Evolutionary conservation across 2,113 vertebrate genomes (phyloP).

Genomic region (Gallinago media): DNA sequence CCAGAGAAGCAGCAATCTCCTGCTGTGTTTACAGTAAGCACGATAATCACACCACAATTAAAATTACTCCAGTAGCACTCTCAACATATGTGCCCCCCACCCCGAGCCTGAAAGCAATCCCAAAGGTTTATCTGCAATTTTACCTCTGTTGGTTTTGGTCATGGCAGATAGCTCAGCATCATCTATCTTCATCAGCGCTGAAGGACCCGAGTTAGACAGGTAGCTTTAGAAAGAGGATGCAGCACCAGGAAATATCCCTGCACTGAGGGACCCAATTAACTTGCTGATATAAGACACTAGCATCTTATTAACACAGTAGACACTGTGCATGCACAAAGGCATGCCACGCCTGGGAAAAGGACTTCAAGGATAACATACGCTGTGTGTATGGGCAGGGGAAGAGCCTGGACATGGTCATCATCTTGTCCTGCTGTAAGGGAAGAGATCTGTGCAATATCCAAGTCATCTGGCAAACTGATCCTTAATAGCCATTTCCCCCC

Average conservation of each 20-base stretch:
- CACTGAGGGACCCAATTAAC: background rate
- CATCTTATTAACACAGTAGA: background rate
- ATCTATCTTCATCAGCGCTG: background rate
- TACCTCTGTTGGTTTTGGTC: background rate
- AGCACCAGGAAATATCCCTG: conserved; percentile 12
- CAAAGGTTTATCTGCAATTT: background rate
- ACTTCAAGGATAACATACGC: background rate
- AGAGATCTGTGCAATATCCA: background rate
- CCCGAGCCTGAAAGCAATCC: background rate
- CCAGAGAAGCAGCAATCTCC: background rate
- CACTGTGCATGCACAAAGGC: background rate
- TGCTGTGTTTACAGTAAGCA: background rate
- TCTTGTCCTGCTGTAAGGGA: background rate
- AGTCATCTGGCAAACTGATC: background rate
- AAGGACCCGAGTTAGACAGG: background rate
- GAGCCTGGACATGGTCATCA: background rate
- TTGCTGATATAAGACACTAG: background rate
- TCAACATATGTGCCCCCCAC: background rate
- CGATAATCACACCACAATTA: background rate
- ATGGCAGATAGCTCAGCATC: background rate
- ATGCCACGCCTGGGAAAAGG: background rate
- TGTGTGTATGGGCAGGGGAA: background rate
- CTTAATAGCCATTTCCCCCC: background rate
- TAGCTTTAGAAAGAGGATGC: background rate
- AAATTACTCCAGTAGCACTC: background rate